phyloP scores from a whole-genome alignment of 1,140 invertebrate genomes.

The Drosophila tani region DNA sequence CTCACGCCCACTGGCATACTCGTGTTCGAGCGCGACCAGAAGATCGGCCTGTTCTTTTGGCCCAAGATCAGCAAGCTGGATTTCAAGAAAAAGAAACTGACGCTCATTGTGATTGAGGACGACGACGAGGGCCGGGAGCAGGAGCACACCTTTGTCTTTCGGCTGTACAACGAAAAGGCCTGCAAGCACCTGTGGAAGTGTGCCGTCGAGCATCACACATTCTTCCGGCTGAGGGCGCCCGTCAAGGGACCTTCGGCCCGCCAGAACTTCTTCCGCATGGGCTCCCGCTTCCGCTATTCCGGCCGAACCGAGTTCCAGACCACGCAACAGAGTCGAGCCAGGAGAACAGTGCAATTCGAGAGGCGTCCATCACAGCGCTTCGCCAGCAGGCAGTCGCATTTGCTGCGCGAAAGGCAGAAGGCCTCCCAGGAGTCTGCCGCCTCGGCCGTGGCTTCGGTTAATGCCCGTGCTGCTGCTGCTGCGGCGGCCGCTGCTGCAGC shows the following conservation, averaged over 20 bases:
- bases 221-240: slow-evolving; percentile 97
- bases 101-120: slow-evolving; percentile 97
- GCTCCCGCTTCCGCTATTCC: slow-evolving; percentile 97
- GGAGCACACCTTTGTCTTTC: slow-evolving; percentile 96
- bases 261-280: slow-evolving; percentile 99
- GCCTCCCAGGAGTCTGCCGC: slow-evolving; percentile 85
- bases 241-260: slow-evolving; percentile 94
- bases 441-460: slow-evolving; percentile 69
- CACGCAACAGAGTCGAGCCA: slow-evolving; percentile 93
- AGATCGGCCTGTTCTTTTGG: slow-evolving; percentile 99
- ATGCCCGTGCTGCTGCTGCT: slow-evolving; percentile 73
- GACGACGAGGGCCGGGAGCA: slow-evolving; percentile 97
- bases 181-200: slow-evolving; percentile 99
- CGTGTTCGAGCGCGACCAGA: slow-evolving; percentile 97
- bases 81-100: slow-evolving; percentile 98
- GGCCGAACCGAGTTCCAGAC: slow-evolving; percentile 98
- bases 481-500: slow-evolving; percentile 79
- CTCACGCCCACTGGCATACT: slow-evolving; percentile 98
- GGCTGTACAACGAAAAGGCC: slow-evolving; percentile 97
- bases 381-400: slow-evolving; percentile 94
- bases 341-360: slow-evolving; percentile 97
- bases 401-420: slow-evolving; percentile 91
- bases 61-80: slow-evolving; percentile 97
- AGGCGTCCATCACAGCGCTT: slow-evolving; percentile 98
- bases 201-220: slow-evolving; percentile 99